Base-by-base conservation (phyloP, 2,888 invertebrate genomes). In the Noctua fimbriata region DNA sequence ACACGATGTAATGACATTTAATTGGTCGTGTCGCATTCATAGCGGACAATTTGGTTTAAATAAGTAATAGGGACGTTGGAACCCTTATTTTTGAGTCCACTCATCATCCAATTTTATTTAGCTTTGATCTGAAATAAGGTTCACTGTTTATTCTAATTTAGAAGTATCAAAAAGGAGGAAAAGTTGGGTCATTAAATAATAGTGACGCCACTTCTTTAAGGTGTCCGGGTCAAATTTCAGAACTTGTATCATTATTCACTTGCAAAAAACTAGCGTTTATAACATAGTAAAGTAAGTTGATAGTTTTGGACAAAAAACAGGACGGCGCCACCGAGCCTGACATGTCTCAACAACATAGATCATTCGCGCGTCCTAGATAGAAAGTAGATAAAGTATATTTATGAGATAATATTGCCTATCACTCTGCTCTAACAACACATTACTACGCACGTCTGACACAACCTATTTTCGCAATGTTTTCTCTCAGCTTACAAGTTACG, bases 11-110 rank as follows among this genome's bases (percentile, higher is more conserved):
- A 94, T 93, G 91, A 90, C 84, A 90, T 93, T 92, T 94, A 94
- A 95, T 94, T 94, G 93, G 87, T 90, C 87, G 89, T 92, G 92
- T 92, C 92, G 90, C 90, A 91, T 93, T 92, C 90, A 91, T 79
- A 70, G 76, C 78, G 72, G 89, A 89, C 80, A 88, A 86, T 90
- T 89, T 86, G 78, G 81, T 89, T 87, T 86, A 83, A 78, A 77
- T 78, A 84, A 60, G 52, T 80, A 73, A 73, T 79, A 70, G 63
- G 55, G 74, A 74, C 28, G 66, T 63, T 32, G 55, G 65, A 77
- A 72, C 84, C 87, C 84, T 78, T 87, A 77, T 65, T 76, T 80
- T 84, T 60, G 36, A 65, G 60, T 55, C 80, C 63, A 74, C 21
- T 69, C 73, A 52, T 69, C 2, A 69, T 28, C n/a, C 28, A 70